Conservation (phyloP, 2,888 invertebrate species). For the Liopterus haemorrhoidalis region DNA sequence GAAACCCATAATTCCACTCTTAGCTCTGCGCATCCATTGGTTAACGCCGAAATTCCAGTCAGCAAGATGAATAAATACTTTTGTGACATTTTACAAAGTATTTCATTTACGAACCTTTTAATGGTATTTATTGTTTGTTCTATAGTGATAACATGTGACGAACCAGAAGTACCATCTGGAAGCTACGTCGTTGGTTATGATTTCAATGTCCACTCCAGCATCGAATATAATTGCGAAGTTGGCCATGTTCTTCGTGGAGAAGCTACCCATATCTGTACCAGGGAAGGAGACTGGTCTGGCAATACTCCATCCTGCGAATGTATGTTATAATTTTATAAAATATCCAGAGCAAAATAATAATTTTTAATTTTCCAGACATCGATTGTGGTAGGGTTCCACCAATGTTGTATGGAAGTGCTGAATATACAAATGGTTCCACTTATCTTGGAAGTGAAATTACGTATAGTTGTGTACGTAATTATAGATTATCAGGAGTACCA, state of each 20-base stretch:
- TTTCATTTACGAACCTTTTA: neutral
- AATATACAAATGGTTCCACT: constrained; percentile 72
- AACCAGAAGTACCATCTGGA: constrained; percentile 79
- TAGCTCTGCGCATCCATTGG: too few relatives aligned
- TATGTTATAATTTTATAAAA: constrained; percentile 44
- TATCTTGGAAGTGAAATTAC: constrained; percentile 73
- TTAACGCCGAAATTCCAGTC: too few relatives aligned
- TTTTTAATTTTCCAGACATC: constrained; percentile 55
- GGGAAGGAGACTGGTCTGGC: constrained; percentile 78
- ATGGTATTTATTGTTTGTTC: constrained; percentile 24
- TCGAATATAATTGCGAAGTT: constrained; percentile 81
- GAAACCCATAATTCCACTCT: too few relatives aligned
- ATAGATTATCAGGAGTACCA: constrained; percentile 68
- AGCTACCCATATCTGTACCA: constrained; percentile 61
- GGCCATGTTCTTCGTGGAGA: constrained; percentile 76
- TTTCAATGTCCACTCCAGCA: constrained; percentile 79
- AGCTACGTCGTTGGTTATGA: constrained; percentile 85
- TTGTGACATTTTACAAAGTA: too few relatives aligned
- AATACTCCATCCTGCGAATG: constrained; percentile 79
- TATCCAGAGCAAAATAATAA: constrained; percentile 10
- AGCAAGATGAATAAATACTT: too few relatives aligned
- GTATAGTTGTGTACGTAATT: constrained; percentile 75
- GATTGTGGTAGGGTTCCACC: constrained; percentile 83
- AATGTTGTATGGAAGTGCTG: constrained; percentile 68
- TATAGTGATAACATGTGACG: constrained; percentile 77